Conservation (phyloP, 2,888 invertebrate species). For the Eledone cirrhosa region DNA sequence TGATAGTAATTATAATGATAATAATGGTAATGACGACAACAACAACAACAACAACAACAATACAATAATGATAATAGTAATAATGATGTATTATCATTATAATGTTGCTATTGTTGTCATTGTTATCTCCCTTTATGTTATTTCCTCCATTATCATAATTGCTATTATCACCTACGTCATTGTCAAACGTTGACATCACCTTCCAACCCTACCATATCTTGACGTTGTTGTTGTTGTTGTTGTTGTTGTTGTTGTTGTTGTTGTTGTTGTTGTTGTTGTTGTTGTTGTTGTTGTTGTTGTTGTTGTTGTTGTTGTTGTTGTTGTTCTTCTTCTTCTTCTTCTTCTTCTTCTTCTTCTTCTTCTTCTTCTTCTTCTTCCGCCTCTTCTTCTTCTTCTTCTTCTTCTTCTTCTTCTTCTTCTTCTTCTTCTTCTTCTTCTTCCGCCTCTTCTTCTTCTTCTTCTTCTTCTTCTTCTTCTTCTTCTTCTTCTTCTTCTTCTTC, state of each 20-base stretch:
- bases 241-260: background rate
- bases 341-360: background rate
- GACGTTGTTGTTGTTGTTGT: conserved; percentile 12
- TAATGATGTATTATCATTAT: too few relatives aligned
- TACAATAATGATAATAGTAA: too few relatives aligned
- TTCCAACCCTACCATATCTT: too few relatives aligned
- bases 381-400: background rate
- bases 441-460: background rate
- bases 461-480: background rate
- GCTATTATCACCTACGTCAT: too few relatives aligned
- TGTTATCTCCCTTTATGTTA: too few relatives aligned
- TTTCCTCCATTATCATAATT: too few relatives aligned
- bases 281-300: conserved; percentile 3
- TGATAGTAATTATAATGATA: too few relatives aligned
- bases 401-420: background rate
- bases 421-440: background rate
- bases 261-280: conserved; percentile 12
- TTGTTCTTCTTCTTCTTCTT: background rate
- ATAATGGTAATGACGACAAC: too few relatives aligned
- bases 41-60: too few relatives aligned
- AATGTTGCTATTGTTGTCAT: too few relatives aligned
- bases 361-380: background rate
- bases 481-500: background rate
- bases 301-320: background rate
- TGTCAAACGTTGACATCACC: too few relatives aligned